Evolutionary conservation across 1,140 invertebrate species (phyloP).

Genomic region (Micrasema minimum): DNA sequence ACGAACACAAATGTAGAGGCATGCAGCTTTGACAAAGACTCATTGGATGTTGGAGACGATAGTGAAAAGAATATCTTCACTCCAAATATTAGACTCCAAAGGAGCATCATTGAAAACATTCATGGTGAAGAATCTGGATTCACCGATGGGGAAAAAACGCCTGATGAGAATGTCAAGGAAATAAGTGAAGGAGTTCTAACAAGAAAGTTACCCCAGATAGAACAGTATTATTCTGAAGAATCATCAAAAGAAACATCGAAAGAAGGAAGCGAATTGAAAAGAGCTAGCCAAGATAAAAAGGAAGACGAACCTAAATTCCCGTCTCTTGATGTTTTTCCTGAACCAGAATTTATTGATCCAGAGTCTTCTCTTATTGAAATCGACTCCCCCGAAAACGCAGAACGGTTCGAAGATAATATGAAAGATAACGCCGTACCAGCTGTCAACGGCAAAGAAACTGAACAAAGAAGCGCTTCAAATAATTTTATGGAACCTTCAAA

Average conservation of each 20-base stretch:
- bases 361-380: too few species aligned
- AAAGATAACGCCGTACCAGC: too few species aligned
- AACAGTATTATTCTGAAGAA: too few species aligned
- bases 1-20: slow-evolving; percentile 65
- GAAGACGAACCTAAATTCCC: too few species aligned
- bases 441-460: too few species aligned
- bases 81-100: background rate
- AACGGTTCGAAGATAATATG: too few species aligned
- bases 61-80: background rate
- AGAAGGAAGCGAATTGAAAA: too few species aligned
- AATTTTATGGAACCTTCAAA: slow-evolving; percentile 3
- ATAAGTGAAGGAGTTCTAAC: background rate
- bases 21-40: slow-evolving; percentile 55
- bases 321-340: too few species aligned
- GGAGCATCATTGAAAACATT: background rate
- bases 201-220: background rate
- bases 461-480: background rate
- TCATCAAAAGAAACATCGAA: too few species aligned
- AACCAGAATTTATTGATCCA: too few species aligned
- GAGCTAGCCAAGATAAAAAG: too few species aligned
- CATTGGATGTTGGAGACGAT: background rate
- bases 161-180: background rate
- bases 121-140: background rate
- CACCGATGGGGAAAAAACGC: background rate
- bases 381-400: too few species aligned